These are phyloP conservation scores for Ascaphus truei DNA, from an alignment of 2,113 vertebrate genomes.

Conservation along the genomic window DNA sequence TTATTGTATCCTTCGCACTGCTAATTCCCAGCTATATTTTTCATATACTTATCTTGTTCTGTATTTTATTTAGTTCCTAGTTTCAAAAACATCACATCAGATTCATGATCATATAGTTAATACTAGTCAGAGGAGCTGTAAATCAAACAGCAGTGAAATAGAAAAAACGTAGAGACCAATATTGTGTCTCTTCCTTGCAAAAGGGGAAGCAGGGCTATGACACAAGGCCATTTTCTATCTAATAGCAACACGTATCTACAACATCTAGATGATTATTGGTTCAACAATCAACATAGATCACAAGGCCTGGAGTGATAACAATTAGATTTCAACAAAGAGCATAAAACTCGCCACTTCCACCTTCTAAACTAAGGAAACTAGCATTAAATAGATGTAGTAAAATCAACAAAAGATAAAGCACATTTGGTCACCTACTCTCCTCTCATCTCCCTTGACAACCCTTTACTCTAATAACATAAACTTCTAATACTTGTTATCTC, in stretches of 20 bases:
- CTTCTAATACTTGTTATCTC: too few species aligned
- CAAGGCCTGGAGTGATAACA: not conserved
- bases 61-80: conserved; percentile 21
- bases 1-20: not conserved
- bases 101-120: conserved; percentile 20
- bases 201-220: conserved; percentile 25
- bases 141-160: conserved; percentile 15
- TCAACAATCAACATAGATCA: not conserved
- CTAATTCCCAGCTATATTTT: not conserved
- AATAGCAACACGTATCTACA: conserved; percentile 12
- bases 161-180: not conserved
- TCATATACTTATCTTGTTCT: conserved; percentile 18
- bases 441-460: not conserved
- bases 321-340: not conserved
- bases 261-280: not conserved
- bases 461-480: too few species aligned
- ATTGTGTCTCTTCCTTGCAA: conserved; percentile 24
- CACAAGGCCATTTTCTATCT: not conserved
- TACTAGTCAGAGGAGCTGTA: conserved; percentile 15
- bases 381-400: too few species aligned
- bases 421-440: not conserved
- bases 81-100: not conserved
- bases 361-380: conserved; percentile 8
- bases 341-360: not conserved
- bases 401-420: conserved; percentile 8